Evolutionary conservation across 2,797 vertebrate species (phyloP).

Genomic region (Hirundo rustica): DNA sequence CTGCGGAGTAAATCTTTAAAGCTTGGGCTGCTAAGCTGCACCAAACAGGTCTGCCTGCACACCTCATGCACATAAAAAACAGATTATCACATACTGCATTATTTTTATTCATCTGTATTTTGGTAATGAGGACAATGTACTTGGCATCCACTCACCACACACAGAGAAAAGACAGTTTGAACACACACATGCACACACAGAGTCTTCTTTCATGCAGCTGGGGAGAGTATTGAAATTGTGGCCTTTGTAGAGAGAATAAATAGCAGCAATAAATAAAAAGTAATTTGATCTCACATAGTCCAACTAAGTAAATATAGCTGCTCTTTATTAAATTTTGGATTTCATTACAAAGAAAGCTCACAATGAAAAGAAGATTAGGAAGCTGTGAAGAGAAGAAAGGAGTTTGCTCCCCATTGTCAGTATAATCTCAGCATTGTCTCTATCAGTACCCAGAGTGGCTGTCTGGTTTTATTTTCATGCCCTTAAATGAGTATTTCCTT

Average conservation of each 20-base stretch:
- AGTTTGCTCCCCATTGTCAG: neutral
- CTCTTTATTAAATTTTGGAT: neutral
- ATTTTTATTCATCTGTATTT: neutral
- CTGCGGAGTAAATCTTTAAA: neutral
- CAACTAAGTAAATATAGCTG: neutral
- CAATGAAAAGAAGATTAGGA: neutral
- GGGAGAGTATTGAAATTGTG: neutral
- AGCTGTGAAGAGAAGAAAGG: neutral
- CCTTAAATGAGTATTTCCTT: conserved; percentile 9
- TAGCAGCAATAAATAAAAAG: neutral
- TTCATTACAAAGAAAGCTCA: neutral
- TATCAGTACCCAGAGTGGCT: neutral
- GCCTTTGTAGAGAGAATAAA: neutral
- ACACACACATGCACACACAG: neutral
- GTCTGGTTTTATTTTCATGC: conserved; percentile 1
- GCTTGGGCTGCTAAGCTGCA: neutral
- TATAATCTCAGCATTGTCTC: neutral
- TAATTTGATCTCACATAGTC: conserved; percentile 22
- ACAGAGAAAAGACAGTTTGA: neutral
- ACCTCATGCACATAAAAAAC: neutral
- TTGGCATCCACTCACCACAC: neutral
- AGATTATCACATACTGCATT: neutral
- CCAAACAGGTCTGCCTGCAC: neutral
- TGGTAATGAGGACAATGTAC: neutral
- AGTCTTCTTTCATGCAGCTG: neutral